Conservation (phyloP, 1,140 invertebrate species). For the Drosophila guanche region DNA sequence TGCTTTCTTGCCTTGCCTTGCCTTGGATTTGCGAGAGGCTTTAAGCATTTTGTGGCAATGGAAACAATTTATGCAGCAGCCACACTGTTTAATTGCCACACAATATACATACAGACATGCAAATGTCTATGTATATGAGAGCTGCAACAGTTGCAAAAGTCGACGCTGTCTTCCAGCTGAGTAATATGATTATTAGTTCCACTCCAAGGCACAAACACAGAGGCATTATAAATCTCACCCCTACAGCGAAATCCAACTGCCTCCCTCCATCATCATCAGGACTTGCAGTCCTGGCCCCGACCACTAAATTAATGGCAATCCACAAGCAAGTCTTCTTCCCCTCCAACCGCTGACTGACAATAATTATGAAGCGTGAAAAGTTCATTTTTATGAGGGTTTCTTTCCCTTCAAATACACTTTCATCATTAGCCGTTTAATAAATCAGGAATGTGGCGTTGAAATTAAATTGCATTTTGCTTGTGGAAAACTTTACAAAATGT, state of each 20-base stretch:
- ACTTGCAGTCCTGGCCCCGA: slow-evolving; percentile 19
- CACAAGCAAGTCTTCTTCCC: slow-evolving; percentile 13
- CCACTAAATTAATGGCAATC: slow-evolving; percentile 50
- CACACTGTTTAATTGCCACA: slow-evolving; percentile 54
- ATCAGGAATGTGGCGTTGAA: too few species aligned
- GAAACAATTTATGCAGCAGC: slow-evolving; percentile 54
- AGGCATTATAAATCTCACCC: slow-evolving; percentile 52
- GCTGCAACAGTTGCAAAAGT: slow-evolving; percentile 44
- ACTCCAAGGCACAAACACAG: slow-evolving; percentile 61
- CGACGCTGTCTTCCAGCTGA: slow-evolving; percentile 51
- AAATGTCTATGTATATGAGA: slow-evolving; percentile 9
- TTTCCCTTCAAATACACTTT: background rate
- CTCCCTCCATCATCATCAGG: slow-evolving; percentile 1
- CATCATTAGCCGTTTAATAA: too few species aligned
- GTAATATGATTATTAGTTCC: slow-evolving; percentile 65
- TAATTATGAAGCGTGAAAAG: background rate
- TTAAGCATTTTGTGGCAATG: slow-evolving; percentile 43
- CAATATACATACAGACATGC: slow-evolving; percentile 7
- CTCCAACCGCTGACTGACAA: background rate
- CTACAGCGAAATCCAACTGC: slow-evolving; percentile 4
- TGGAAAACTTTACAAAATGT: too few species aligned
- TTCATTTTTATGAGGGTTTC: background rate
- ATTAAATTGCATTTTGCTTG: too few species aligned
- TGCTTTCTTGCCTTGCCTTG: background rate
- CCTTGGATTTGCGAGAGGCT: slow-evolving; percentile 30